Base-by-base conservation (phyloP, 1,140 invertebrate genomes). In the Marisa cornuarietis region DNA sequence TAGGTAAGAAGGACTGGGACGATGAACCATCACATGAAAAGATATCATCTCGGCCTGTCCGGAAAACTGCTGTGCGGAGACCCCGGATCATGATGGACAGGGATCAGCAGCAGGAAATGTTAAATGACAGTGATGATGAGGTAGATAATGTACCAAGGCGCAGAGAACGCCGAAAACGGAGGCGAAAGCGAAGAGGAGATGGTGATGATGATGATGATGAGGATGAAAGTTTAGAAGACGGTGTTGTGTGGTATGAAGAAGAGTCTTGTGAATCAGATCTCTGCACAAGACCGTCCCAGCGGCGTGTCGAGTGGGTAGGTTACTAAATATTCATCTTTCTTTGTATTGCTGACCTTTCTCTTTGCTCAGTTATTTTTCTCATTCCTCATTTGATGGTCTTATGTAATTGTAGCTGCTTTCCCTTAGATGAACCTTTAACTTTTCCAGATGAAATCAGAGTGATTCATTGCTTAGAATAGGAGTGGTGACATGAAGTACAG, bases 161-260 rank as follows among this genome's bases (percentile, higher is more conserved):
- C 6, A 73, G 31, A 54, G 58, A 73, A 54, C 26, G 13, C 1
- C 58, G n/a, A 62, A 31, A 31, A 31, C 58, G 61, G 31, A 63
- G 61, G 14, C 65, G 62, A 68, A 14, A n/a, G 10, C 11, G 51
- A 71, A 26, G 66, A 66, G 63, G 51, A 52, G 24, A 71, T n/a
- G 68, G 71, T 31, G 75, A 79, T 52, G 75, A 82, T 42, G 75
- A 83, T 58, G 75, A 86, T 79, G 76, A 77, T 4, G 72, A 61
- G 51, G 66, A 74, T 22, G 77, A 78, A 22, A 71, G 81, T n/a
- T 76, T 81, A 62, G 85, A 84, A 69, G 85, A 85, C 18, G 85
- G 85, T 14, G 84, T 87, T 6, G 79, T 82, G 69, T 87, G 84
- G 84, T 88, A 86, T 61, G 87, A 88, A 26, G 85, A 84, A 62